Conservation (phyloP, 1,140 invertebrate genomes). For the Cydia amplana region DNA sequence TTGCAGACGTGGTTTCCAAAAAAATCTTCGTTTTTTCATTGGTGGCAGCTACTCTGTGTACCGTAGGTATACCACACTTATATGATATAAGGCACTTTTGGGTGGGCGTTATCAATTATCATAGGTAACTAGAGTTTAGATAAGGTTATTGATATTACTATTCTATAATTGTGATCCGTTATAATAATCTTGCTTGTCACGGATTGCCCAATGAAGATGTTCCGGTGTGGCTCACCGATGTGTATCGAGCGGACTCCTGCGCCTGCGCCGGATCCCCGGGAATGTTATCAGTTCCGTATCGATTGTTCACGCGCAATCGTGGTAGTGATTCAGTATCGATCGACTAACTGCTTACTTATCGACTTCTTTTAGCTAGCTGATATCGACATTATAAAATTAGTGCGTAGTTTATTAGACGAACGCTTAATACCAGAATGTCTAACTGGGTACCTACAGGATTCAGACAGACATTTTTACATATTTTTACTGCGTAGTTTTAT, state of each 20-base stretch:
- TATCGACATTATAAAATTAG: not conserved
- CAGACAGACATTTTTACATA: no score
- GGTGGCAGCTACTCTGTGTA: no score
- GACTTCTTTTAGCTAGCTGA: not conserved
- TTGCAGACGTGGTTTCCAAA: no score
- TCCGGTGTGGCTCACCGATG: constrained; percentile 28
- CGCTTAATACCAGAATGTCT: no score
- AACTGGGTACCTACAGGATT: no score
- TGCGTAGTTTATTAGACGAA: no score
- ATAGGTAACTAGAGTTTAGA: not conserved
- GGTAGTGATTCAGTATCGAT: constrained; percentile 32
- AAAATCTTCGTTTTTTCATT: no score
- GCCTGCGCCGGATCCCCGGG: constrained; percentile 37
- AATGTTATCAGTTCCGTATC: constrained; percentile 44
- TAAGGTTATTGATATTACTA: not conserved
- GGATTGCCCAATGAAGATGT: constrained; percentile 26
- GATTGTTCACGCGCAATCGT: constrained; percentile 38
- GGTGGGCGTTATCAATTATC: no score
- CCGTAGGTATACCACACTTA: no score
- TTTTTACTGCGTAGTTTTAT: no score
- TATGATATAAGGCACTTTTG: no score
- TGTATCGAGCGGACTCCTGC: constrained; percentile 39
- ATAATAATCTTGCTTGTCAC: constrained; percentile 1
- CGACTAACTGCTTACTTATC: not conserved
- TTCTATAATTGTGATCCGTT: not conserved